Evolutionary conservation across 2,113 vertebrate genomes (phyloP).

Genomic region (Panthera uncia): DNA sequence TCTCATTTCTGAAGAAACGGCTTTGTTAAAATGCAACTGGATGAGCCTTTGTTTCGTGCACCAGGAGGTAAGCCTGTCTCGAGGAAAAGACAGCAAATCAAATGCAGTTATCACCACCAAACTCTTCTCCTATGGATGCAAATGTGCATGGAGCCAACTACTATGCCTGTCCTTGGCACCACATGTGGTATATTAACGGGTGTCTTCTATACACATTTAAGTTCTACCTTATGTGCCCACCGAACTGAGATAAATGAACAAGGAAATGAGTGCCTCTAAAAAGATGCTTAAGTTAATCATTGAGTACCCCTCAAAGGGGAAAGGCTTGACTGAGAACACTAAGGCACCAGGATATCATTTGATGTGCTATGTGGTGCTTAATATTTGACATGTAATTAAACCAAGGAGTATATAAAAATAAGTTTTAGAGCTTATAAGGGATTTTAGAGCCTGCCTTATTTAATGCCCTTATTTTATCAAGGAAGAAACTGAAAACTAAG

Average conservation of each 20-base stretch:
- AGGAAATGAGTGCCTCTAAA: conserved; percentile 43
- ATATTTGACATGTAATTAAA: conserved; percentile 51
- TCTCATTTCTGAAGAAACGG: conserved; percentile 35
- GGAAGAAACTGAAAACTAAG: neutral
- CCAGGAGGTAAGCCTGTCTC: conserved; percentile 32
- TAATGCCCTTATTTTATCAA: neutral
- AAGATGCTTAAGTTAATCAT: conserved; percentile 41
- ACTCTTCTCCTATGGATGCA: neutral
- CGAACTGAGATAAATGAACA: conserved; percentile 25
- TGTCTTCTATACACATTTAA: conserved; percentile 49
- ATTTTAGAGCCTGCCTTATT: neutral
- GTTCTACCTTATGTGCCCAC: conserved; percentile 47
- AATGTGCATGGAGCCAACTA: conserved; percentile 17
- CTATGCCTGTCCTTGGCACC: neutral
- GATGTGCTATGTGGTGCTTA: neutral
- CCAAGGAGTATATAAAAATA: conserved; percentile 26
- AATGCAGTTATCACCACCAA: conserved; percentile 44
- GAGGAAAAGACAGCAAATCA: conserved; percentile 59
- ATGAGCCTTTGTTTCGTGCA: conserved; percentile 24
- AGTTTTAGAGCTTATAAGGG: neutral
- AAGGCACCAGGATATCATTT: conserved; percentile 25
- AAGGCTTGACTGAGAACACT: conserved; percentile 11
- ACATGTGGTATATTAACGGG: neutral
- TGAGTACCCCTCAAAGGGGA: conserved; percentile 41
- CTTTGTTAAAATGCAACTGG: conserved; percentile 39